Evolutionary conservation across 53 echinoderm and acorn worm species (phyloP).

Genomic region (Holothuria scabra): DNA sequence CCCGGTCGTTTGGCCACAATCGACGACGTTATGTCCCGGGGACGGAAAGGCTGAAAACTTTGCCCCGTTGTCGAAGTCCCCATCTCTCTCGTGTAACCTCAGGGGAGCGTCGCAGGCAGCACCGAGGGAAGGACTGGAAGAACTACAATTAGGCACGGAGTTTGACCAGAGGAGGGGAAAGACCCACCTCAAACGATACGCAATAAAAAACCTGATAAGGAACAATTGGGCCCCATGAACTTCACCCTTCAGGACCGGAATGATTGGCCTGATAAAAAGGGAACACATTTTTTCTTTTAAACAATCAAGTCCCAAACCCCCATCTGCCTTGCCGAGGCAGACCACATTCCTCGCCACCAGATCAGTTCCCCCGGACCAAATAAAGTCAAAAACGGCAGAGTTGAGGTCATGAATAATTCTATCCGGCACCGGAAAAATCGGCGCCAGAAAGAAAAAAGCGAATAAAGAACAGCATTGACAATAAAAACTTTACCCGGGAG

Average conservation of each 20-base stretch:
- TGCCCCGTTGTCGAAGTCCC: neutral
- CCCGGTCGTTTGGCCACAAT: neutral
- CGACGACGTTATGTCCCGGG: neutral
- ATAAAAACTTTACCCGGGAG: constrained; percentile 9
- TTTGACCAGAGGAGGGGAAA: constrained; percentile 30
- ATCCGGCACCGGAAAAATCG: constrained; percentile 6
- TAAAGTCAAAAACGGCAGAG: constrained; percentile 19
- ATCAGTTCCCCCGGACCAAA: constrained; percentile 40
- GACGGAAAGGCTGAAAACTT: neutral
- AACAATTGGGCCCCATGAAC: neutral
- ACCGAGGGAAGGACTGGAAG: neutral
- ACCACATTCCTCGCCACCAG: constrained; percentile 6
- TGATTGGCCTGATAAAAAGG: constrained; percentile 1
- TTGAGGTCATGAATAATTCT: neutral
- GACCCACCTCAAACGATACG: neutral
- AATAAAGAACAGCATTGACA: constrained; percentile 26
- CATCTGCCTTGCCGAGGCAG: neutral
- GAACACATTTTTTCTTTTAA: constrained; percentile 1
- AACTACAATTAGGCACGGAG: constrained; percentile 22
- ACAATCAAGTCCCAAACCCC: constrained; percentile 35
- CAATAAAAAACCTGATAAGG: constrained; percentile 42
- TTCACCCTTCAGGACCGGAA: neutral
- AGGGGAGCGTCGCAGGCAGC: neutral
- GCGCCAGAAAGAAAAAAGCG: constrained; percentile 37
- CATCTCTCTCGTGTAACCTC: neutral